These are phyloP conservation scores for Lithophane semibrunnea DNA, from an alignment of 2,888 invertebrate species.

Conservation along the genomic window DNA sequence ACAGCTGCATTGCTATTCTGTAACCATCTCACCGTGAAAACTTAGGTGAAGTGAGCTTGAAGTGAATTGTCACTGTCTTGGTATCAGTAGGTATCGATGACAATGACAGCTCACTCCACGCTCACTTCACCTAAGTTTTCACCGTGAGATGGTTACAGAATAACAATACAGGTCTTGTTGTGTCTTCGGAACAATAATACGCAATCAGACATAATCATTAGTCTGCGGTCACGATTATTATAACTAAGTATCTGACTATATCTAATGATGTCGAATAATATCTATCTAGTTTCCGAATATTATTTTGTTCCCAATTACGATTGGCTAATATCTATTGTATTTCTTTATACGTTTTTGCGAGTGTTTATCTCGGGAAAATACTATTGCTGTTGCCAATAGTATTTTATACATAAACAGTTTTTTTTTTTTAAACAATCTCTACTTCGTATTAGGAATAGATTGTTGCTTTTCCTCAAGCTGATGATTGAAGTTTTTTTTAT, in stretches of 20 bases:
- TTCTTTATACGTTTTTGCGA: slow-evolving; percentile 27
- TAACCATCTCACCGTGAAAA: too few relatives aligned
- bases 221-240: slow-evolving; percentile 52
- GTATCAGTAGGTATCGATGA: too few relatives aligned
- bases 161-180: too few relatives aligned
- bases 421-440: not conserved
- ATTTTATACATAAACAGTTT: slow-evolving; percentile 3
- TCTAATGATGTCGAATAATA: slow-evolving; percentile 46
- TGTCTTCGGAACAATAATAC: slow-evolving; percentile 48
- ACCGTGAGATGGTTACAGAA: too few relatives aligned
- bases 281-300: slow-evolving; percentile 3
- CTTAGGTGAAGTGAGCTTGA: too few relatives aligned
- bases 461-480: not conserved
- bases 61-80: too few relatives aligned
- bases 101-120: too few relatives aligned
- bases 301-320: slow-evolving; percentile 30
- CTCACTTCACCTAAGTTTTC: too few relatives aligned
- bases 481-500: too few relatives aligned
- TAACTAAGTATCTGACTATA: slow-evolving; percentile 10
- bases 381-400: too few relatives aligned
- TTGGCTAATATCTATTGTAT: not conserved
- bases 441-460: not conserved
- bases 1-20: too few relatives aligned
- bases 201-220: slow-evolving; percentile 46
- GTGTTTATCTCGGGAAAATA: too few relatives aligned